These are phyloP conservation scores for Bursaphelenchus okinawaensis DNA, from an alignment of 2,888 invertebrate species.

Conservation along the genomic window DNA sequence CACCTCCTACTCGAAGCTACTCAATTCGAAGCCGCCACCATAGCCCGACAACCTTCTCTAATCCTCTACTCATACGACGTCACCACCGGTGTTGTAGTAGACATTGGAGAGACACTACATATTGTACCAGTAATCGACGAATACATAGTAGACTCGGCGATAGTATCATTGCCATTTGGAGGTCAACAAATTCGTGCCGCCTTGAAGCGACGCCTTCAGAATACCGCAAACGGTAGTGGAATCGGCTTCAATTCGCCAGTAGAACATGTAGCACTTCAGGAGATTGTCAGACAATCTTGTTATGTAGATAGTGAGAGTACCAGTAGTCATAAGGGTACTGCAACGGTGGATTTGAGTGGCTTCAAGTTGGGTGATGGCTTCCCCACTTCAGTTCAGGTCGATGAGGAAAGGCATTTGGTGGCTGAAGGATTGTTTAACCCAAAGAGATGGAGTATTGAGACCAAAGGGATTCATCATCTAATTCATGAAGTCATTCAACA, in stretches of 20 bases:
- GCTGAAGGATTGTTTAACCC: conserved; percentile 64
- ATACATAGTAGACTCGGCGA: conserved; percentile 62
- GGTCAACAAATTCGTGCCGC: conserved; percentile 60
- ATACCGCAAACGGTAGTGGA: conserved; percentile 50
- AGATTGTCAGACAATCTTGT: conserved; percentile 16
- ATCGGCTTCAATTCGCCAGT: conserved; percentile 59
- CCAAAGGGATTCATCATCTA: conserved; percentile 63
- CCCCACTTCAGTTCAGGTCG: conserved; percentile 56
- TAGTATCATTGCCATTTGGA: conserved; percentile 63
- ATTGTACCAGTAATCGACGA: conserved; percentile 65
- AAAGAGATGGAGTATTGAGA: conserved; percentile 64
- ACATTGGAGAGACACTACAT: conserved; percentile 65
- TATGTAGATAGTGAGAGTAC: conserved; percentile 12
- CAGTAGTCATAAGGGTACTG: conserved; percentile 7
- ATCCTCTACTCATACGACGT: conserved; percentile 65
- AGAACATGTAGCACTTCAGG: conserved; percentile 61
- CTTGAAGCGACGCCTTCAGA: conserved; percentile 36
- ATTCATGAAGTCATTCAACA: conserved; percentile 64
- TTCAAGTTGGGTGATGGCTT: background rate
- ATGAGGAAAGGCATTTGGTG: conserved; percentile 60
- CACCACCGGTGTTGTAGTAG: conserved; percentile 65
- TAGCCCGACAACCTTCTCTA: conserved; percentile 64
- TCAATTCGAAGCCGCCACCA: conserved; percentile 47
- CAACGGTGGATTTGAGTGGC: conserved; percentile 8
- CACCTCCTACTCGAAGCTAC: conserved; percentile 42